Percentiles rank a stretch among this genome's conserved stretches.
These are phyloP conservation scores for Chrysina gloriosa DNA, from an alignment of 2,888 invertebrate genomes.

Conservation along the genomic window DNA sequence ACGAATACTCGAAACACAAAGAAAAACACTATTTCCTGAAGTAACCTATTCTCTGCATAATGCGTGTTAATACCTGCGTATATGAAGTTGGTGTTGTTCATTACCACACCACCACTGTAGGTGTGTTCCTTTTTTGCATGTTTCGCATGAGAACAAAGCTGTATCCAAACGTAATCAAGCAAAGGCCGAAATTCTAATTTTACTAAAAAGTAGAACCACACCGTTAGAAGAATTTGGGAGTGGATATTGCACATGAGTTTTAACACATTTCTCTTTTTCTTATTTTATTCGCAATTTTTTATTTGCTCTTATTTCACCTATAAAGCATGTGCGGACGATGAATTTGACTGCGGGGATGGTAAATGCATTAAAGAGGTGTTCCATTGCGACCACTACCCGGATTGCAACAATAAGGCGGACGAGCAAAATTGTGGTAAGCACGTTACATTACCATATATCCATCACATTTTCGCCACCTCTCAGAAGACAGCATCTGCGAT, in stretches of 20 bases:
- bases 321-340: constrained; percentile 71
- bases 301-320: constrained; percentile 43
- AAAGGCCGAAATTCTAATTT: background rate
- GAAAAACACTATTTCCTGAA: too few relatives aligned
- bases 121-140: constrained; percentile 28
- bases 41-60: too few relatives aligned
- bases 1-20: too few relatives aligned
- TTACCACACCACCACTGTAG: constrained; percentile 1
- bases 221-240: background rate
- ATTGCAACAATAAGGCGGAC: constrained; percentile 72
- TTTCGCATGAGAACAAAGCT: background rate
- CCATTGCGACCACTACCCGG: constrained; percentile 66
- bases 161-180: background rate
- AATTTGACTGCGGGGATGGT: constrained; percentile 69
- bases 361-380: constrained; percentile 66
- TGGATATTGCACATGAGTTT: constrained; percentile 13
- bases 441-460: background rate
- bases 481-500: background rate
- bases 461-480: background rate
- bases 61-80: too few relatives aligned
- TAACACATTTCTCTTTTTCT: constrained; percentile 6
- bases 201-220: background rate
- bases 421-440: constrained; percentile 67
- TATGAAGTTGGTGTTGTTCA: too few relatives aligned
- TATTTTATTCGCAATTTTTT: constrained; percentile 36